These are phyloP conservation scores for Paramormyrops hopkinsi DNA, from an alignment of 2,797 vertebrate genomes.

Conservation along the genomic window DNA sequence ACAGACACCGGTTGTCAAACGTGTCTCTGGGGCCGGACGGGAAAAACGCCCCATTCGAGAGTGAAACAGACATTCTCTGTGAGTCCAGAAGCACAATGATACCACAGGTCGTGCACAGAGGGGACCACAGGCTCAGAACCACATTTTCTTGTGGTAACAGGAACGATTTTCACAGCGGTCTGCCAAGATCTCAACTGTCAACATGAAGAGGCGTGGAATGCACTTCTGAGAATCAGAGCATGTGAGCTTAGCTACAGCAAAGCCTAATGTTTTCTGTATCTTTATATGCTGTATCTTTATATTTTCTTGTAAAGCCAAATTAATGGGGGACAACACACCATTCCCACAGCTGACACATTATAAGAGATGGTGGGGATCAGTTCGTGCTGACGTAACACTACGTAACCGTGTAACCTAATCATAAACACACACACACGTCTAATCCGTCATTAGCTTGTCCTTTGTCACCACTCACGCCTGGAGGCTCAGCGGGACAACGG, in stretches of 20 bases:
- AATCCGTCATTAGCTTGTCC: not conserved
- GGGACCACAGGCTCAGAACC: not conserved
- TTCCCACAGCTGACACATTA: not conserved
- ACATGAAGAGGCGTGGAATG: not conserved
- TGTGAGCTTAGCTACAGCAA: not conserved
- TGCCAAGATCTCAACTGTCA: not conserved
- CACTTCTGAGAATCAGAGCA: not conserved
- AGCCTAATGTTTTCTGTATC: not conserved
- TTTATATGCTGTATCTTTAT: not conserved
- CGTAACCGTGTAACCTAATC: not conserved
- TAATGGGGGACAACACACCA: not conserved
- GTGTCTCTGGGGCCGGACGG: not conserved
- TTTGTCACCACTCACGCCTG: not conserved
- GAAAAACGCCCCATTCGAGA: not conserved
- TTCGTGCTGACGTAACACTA: not conserved
- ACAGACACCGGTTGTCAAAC: not conserved
- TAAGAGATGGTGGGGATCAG: not conserved
- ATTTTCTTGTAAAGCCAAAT: not conserved
- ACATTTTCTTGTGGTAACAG: not conserved
- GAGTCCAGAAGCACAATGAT: not conserved
- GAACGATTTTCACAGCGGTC: not conserved
- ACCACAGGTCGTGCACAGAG: not conserved
- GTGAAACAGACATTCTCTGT: not conserved
- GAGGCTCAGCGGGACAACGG: not conserved
- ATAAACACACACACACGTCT: not conserved